These are phyloP conservation scores for Drosophila willistoni DNA, from an alignment of 1,140 invertebrate species.

Conservation along the genomic window DNA sequence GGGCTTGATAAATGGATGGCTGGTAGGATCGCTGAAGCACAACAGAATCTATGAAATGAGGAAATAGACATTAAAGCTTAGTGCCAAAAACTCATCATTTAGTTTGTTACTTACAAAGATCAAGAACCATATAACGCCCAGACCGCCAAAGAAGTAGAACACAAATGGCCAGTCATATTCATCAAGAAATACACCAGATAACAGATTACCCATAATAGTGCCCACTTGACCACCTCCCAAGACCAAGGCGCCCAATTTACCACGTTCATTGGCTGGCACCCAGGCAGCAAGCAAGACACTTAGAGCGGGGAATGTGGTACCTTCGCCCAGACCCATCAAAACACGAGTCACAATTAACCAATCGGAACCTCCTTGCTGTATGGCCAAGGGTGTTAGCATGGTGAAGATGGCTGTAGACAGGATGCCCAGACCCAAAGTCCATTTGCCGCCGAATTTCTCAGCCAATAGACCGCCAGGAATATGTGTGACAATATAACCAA, in stretches of 20 bases:
- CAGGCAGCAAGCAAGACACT: slow-evolving; percentile 90
- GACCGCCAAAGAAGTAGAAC: slow-evolving; percentile 92
- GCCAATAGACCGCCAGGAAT: slow-evolving; percentile 87
- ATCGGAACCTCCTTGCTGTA: slow-evolving; percentile 85
- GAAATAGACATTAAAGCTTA: not conserved
- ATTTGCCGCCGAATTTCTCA: slow-evolving; percentile 90
- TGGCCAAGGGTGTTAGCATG: slow-evolving; percentile 87
- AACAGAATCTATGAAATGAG: slow-evolving; percentile 83
- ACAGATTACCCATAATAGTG: slow-evolving; percentile 89
- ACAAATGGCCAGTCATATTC: slow-evolving; percentile 89
- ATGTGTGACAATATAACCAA: slow-evolving; percentile 86
- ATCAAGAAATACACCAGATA: slow-evolving; percentile 88
- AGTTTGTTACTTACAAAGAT: slow-evolving; percentile 86
- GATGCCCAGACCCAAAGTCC: slow-evolving; percentile 89
- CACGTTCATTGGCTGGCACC: slow-evolving; percentile 89
- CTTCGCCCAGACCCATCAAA: slow-evolving; percentile 89
- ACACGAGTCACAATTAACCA: slow-evolving; percentile 87
- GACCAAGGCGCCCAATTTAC: slow-evolving; percentile 89
- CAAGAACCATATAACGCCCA: slow-evolving; percentile 89
- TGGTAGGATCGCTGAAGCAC: slow-evolving; percentile 90
- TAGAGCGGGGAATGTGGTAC: slow-evolving; percentile 90
- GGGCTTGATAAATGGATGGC: slow-evolving; percentile 93
- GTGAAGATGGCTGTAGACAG: slow-evolving; percentile 90
- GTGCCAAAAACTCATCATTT: not conserved
- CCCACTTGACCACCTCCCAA: slow-evolving; percentile 89